phyloP scores from a whole-genome alignment of 1,140 invertebrate species.

The Sminthurinus signatus region DNA sequence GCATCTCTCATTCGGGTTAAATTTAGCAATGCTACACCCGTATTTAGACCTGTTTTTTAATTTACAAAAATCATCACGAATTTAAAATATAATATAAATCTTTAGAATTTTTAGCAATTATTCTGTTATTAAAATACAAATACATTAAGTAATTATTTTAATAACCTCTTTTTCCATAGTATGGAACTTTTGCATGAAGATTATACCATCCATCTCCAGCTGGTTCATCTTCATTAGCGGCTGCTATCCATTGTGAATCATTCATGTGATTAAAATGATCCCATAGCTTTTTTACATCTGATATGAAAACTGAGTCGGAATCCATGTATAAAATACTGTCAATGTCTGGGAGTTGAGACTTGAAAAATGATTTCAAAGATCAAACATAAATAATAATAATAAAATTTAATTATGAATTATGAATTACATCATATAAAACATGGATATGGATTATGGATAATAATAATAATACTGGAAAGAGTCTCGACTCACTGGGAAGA shows the following conservation, averaged over 20 bases:
- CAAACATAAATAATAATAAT: too few relatives aligned
- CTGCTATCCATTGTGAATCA: slow-evolving; percentile 72
- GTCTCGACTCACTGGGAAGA: slow-evolving; percentile 67
- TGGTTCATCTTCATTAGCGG: slow-evolving; percentile 85
- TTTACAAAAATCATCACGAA: slow-evolving; percentile 43
- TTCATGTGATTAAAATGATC: slow-evolving; percentile 75
- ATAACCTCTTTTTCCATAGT: slow-evolving; percentile 76
- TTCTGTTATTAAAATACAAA: too few relatives aligned
- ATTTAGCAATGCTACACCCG: slow-evolving; percentile 96
- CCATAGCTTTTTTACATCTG: slow-evolving; percentile 76
- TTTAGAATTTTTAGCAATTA: too few relatives aligned
- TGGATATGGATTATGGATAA: too few relatives aligned
- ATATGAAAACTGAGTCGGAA: slow-evolving; percentile 81
- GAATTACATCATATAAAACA: too few relatives aligned
- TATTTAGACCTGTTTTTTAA: slow-evolving; percentile 92
- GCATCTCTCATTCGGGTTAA: slow-evolving; percentile 81
- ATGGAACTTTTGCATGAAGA: slow-evolving; percentile 89
- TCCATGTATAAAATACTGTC: slow-evolving; percentile 88
- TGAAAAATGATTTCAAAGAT: too few relatives aligned
- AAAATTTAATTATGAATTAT: too few relatives aligned
- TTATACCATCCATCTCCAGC: slow-evolving; percentile 91
- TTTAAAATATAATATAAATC: not conserved
- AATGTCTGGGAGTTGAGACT: too few relatives aligned
- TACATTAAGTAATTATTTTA: slow-evolving; percentile 14
- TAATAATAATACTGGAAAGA: slow-evolving; percentile 25